Percentiles rank a stretch among this genome's conserved stretches.
Conservation (phyloP, 2,113 vertebrate genomes). For the Hippocampus zosterae region DNA sequence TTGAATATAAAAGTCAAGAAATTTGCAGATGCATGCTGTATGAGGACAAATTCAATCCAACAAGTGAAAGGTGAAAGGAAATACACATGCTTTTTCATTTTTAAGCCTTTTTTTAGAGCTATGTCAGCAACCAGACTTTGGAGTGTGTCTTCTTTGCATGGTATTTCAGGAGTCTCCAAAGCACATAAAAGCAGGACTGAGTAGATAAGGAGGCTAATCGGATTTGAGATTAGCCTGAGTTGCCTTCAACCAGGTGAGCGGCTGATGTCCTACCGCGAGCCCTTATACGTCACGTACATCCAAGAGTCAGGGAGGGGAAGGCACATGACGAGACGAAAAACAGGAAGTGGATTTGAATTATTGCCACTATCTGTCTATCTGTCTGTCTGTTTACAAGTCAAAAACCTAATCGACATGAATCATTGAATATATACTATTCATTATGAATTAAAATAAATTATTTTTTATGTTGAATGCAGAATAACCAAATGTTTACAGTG, state of each 20-base stretch:
- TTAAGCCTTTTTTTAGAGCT: too few species aligned
- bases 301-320: conserved; percentile 8
- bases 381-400: neutral
- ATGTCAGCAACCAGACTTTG: too few species aligned
- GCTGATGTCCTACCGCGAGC: conserved; percentile 42
- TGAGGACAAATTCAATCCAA: too few species aligned
- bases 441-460: neutral
- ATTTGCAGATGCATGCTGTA: too few species aligned
- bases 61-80: too few species aligned
- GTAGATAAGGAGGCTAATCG: conserved; percentile 71
- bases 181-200: conserved; percentile 69
- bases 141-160: conserved; percentile 17
- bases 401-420: neutral
- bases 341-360: neutral
- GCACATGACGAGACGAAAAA: neutral
- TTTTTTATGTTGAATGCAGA: neutral
- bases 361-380: neutral
- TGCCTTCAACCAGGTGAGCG: conserved; percentile 59
- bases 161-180: conserved; percentile 67
- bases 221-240: conserved; percentile 67
- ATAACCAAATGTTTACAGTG: neutral
- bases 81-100: neutral
- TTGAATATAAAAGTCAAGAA: too few species aligned
- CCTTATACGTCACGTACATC: conserved; percentile 33
- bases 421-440: neutral